Conservation (phyloP, 1,140 invertebrate genomes). For the Hermatobates lingyangjiaoensis region DNA sequence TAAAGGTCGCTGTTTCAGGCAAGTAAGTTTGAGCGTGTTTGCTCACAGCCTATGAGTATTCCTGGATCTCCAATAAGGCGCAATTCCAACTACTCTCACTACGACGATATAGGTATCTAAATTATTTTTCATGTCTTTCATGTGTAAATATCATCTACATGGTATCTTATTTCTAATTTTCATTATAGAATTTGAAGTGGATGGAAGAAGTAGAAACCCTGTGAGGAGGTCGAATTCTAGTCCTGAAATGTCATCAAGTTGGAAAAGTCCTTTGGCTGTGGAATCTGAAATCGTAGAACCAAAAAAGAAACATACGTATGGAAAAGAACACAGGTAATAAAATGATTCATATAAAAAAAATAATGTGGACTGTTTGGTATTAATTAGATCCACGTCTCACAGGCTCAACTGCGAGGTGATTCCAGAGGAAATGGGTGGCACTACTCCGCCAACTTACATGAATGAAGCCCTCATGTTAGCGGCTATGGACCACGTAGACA, state of each 20-base stretch:
- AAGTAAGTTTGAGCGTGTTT: constrained; percentile 15
- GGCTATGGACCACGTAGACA: background rate
- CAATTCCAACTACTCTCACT: constrained; percentile 33
- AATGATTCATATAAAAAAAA: background rate
- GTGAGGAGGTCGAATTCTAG: constrained; percentile 72
- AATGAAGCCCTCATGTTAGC: constrained; percentile 8
- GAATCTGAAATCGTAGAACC: constrained; percentile 27
- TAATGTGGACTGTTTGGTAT: constrained; percentile 6
- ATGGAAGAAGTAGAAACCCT: constrained; percentile 43
- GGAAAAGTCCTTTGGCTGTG: constrained; percentile 47
- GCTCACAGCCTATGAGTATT: constrained; percentile 39
- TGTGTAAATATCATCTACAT: constrained; percentile 3
- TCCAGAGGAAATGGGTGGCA: constrained; percentile 55
- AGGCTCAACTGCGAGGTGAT: constrained; percentile 73
- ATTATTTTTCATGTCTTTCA: constrained; percentile 4
- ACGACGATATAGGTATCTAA: constrained; percentile 29
- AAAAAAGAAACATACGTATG: constrained; percentile 40
- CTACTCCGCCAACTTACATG: constrained; percentile 32
- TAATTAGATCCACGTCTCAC: too few relatives aligned
- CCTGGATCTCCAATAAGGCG: constrained; percentile 39
- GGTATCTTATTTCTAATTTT: constrained; percentile 4
- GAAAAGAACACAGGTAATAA: background rate
- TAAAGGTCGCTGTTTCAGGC: background rate
- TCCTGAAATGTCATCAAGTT: constrained; percentile 73
- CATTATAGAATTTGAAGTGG: constrained; percentile 15